Evolutionary conservation across 2,888 invertebrate species (phyloP), one percentile per base, ranked within the genome.

Genomic region (Coremacera marginata): DNA sequence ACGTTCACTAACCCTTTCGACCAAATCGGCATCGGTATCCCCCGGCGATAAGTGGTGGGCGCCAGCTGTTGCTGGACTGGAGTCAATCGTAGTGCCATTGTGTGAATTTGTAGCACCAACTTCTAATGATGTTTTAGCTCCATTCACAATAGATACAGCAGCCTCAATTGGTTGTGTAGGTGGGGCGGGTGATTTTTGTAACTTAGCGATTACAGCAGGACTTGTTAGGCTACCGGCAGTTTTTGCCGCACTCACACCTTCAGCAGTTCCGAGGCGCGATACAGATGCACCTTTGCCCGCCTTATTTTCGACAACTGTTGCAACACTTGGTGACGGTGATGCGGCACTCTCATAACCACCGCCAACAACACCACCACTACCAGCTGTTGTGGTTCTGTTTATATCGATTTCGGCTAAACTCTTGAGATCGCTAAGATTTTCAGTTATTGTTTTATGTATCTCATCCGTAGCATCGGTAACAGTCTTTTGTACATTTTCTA

Each of bases 1-100:
- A 84, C 86, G 86, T 81, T 84, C 85, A 85, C 87, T 88, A 80
- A 92, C 86, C 60, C 91, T 84, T 83, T 88, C 88, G 62, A 85
- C 84, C 72, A 62, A 70, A 25, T 77, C 78, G 25, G 75, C 80
- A 51, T 75, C 63, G 44, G 14, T 11, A 14, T 74, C 79, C 14
- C 73, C 77, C 63, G 76, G 57, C 19, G 70, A 73, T 27, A 19
- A 22, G 25, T 25, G 62, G 71, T 70, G 63, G n/a, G 75, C 34
- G 44, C 31, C 75, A 65, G 80, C 22, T 70, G 78, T 49, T 67
- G 76, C 37, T 78, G 63, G 7, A 67, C 63, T 70, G 78, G 11
- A 67, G 11, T 60, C 25, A 76, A 51, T 44, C 22, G 11, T 9
- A 3, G 7, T 2, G 11, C 76, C 77, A 68, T 78, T 76, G 51